A percentile compares a stretch with the other conserved stretches of the same genome.
Conservation (phyloP, 2,113 vertebrate species). For the Psittacara wagleri region DNA sequence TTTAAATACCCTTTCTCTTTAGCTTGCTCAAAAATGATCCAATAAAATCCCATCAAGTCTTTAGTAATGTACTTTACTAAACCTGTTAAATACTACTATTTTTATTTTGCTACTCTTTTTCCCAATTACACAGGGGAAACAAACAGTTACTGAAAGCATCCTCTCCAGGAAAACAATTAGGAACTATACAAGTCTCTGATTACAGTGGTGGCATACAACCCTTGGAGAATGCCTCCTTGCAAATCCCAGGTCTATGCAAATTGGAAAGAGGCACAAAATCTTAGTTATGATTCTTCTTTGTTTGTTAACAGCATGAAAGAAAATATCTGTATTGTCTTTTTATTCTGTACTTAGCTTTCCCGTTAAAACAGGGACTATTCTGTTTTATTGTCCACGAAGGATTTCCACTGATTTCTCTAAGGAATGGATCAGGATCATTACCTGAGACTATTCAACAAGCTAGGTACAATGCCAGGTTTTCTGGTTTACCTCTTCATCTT, state of each 20-base stretch:
- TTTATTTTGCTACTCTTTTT: slow-evolving; percentile 50
- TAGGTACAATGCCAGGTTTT: background rate
- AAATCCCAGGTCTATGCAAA: background rate
- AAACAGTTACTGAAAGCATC: slow-evolving; percentile 17
- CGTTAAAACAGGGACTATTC: background rate
- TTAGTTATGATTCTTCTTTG: background rate
- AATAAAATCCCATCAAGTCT: slow-evolving; percentile 47
- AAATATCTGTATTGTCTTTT: background rate
- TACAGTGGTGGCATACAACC: background rate
- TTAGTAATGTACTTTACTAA: slow-evolving; percentile 39
- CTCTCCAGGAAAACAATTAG: slow-evolving; percentile 53
- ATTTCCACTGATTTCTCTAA: background rate
- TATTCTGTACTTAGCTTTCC: background rate
- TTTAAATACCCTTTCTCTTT: slow-evolving; percentile 4
- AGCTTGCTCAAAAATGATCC: slow-evolving; percentile 10
- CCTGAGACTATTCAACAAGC: background rate
- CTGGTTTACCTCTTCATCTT: background rate
- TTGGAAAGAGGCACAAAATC: background rate
- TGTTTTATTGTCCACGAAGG: background rate
- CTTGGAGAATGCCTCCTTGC: background rate
- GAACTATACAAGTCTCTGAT: background rate
- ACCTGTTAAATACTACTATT: slow-evolving; percentile 51
- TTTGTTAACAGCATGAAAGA: background rate
- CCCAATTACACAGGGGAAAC: slow-evolving; percentile 8
- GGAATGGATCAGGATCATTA: background rate